Percentiles rank a stretch among this genome's conserved stretches.
These are phyloP conservation scores for Caenorhabditis imperialis DNA, from an alignment of 2,888 invertebrate species.

Conservation along the genomic window DNA sequence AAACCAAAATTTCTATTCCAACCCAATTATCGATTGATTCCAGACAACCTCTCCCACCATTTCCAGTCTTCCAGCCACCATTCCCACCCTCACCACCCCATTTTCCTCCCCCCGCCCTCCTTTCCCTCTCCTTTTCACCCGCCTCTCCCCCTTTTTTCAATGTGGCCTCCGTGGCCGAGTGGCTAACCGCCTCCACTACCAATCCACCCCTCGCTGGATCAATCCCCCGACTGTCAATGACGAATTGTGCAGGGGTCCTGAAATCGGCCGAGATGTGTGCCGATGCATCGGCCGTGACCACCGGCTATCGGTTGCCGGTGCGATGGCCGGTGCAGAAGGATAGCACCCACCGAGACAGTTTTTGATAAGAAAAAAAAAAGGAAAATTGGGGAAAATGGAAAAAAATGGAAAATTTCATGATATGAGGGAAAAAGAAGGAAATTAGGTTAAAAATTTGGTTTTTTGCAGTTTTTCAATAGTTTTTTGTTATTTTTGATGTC, in stretches of 20 bases:
- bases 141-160: not conserved
- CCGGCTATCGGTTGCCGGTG: conserved; percentile 50
- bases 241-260: conserved; percentile 76
- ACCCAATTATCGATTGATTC: too few species aligned
- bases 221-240: conserved; percentile 57
- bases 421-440: conserved; percentile 1
- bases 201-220: conserved; percentile 27
- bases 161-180: conserved; percentile 26
- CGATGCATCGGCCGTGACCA: conserved; percentile 48
- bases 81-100: conserved; percentile 5
- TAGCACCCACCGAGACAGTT: conserved; percentile 63
- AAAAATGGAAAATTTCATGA: not conserved
- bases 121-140: not conserved
- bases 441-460: too few species aligned
- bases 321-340: conserved; percentile 45
- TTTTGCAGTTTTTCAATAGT: too few species aligned
- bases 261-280: conserved; percentile 74
- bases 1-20: too few species aligned
- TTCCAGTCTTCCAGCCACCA: too few species aligned
- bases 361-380: conserved; percentile 2
- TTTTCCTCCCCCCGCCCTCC: not conserved
- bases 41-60: too few species aligned
- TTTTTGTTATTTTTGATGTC: too few species aligned
- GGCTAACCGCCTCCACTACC: conserved; percentile 5
- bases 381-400: too few species aligned